Evolutionary conservation across 2,797 vertebrate species (phyloP), one percentile per base, ranked within the genome.

Genomic region (Ptychobarbus kaznakovi): DNA sequence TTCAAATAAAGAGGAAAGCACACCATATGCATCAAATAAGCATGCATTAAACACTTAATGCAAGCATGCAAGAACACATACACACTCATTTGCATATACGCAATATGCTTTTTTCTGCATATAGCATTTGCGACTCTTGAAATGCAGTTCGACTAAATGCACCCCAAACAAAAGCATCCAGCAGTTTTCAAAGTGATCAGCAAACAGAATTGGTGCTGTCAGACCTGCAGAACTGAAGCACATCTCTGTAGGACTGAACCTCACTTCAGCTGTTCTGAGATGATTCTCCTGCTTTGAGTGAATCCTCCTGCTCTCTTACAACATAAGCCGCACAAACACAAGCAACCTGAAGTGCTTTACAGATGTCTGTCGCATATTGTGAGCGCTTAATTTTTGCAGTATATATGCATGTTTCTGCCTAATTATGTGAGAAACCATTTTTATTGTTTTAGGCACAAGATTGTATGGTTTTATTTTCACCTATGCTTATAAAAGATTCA

Each of bases 181-280:
- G 49, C 35, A 58, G 35, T 16, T 46, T 79, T 15, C 58, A 25
- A 12, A 73, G 13, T 8, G 22, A 46, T 46, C 0, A 13, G 16
- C 22, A 12, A 3, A 16, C 11, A 46, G 56, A 32, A 80, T 12
- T 13, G 20, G 7, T 13, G 22, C 15, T 42, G 22, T 16, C 32
- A 80, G 38, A 65, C 61, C 61, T 66, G 42, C 42, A 46, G 40
- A 46, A 65, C 11, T 20, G 18, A 65, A 65, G 13, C n/a, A 20
- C 53, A 73, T 74, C 28, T 63, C 28, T 35, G 51, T 58, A 3
- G 8, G 25, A 65, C 42, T 74, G 42, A 82, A 73, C 18, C 20
- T 49, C 58, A 63, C 28, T 83, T 56, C 56, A 75, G 56, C 70
- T 83, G 20, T 75, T 75, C 18, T 61, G 56, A 73, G 25, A 35